These are phyloP conservation scores for Tinea semifulvella DNA, from an alignment of 2,888 invertebrate genomes.

Conservation along the genomic window DNA sequence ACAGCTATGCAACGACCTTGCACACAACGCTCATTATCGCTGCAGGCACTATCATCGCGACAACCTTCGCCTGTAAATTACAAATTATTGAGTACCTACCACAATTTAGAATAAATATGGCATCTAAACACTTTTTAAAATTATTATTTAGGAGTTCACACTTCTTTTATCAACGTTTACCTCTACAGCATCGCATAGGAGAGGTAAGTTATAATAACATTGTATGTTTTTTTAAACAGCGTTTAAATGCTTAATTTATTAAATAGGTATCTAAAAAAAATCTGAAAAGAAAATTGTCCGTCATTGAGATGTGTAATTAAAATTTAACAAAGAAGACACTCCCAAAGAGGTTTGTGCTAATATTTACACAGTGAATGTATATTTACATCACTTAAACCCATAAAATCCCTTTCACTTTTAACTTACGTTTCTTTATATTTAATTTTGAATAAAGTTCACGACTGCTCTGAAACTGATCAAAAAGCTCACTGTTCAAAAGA, in stretches of 20 bases:
- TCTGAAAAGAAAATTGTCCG: no score
- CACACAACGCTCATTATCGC: conserved; percentile 74
- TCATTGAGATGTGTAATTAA: conserved; percentile 5
- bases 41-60: conserved; percentile 75
- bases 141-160: no score
- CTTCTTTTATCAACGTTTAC: no score
- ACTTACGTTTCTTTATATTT: conserved; percentile 1
- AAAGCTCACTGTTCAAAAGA: conserved; percentile 6
- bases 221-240: no score
- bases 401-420: not conserved
- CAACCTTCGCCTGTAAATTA: conserved; percentile 66
- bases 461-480: not conserved
- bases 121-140: no score
- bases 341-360: conserved; percentile 1
- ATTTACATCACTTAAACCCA: conserved; percentile 10
- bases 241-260: no score
- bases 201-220: no score
- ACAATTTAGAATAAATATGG: no score
- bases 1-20: conserved; percentile 81
- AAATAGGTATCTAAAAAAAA: no score
- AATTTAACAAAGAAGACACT: not conserved
- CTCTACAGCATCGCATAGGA: no score
- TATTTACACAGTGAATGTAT: conserved; percentile 8
- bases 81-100: no score
- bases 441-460: not conserved